phyloP scores from a whole-genome alignment of 2,888 invertebrate species.

The Liopterus haemorrhoidalis region DNA sequence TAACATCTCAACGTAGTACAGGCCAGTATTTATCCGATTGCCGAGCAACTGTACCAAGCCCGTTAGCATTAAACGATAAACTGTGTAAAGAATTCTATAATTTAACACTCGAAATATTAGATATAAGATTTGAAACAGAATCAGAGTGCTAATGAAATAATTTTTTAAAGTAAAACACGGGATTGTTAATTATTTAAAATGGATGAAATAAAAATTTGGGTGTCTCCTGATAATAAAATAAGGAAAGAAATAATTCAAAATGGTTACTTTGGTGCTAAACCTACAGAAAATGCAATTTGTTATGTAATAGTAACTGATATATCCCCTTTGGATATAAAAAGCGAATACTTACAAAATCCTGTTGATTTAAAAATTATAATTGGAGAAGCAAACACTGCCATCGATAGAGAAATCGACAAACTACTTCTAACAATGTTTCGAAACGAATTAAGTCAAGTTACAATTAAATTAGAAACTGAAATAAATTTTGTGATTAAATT shows the following conservation, averaged over 20 bases:
- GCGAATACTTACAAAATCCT: slow-evolving; percentile 22
- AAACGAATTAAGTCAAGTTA: slow-evolving; percentile 47
- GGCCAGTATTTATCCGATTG: slow-evolving; percentile 44
- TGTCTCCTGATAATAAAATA: slow-evolving; percentile 41
- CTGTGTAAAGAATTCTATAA: slow-evolving; percentile 40
- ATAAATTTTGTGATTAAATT: slow-evolving; percentile 44
- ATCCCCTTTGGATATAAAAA: slow-evolving; percentile 3
- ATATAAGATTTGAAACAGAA: slow-evolving; percentile 38
- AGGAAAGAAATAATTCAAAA: slow-evolving; percentile 37
- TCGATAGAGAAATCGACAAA: slow-evolving; percentile 48
- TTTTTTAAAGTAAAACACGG: slow-evolving; percentile 4
- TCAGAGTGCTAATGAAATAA: slow-evolving; percentile 39
- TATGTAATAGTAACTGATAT: slow-evolving; percentile 36
- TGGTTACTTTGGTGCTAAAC: slow-evolving; percentile 40
- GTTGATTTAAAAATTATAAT: slow-evolving; percentile 36
- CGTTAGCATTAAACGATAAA: slow-evolving; percentile 37
- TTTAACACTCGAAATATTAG: slow-evolving; percentile 39
- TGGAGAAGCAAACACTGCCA: slow-evolving; percentile 45
- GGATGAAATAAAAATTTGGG: slow-evolving; percentile 29
- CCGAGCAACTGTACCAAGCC: slow-evolving; percentile 38
- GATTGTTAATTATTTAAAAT: slow-evolving; percentile 9
- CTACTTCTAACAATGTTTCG: slow-evolving; percentile 47
- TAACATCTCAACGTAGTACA: slow-evolving; percentile 41
- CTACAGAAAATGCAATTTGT: slow-evolving; percentile 41
- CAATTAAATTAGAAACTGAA: slow-evolving; percentile 35